These are phyloP conservation scores for Paedocypris sp. DNA, from an alignment of 2,113 vertebrate species.

Conservation along the genomic window DNA sequence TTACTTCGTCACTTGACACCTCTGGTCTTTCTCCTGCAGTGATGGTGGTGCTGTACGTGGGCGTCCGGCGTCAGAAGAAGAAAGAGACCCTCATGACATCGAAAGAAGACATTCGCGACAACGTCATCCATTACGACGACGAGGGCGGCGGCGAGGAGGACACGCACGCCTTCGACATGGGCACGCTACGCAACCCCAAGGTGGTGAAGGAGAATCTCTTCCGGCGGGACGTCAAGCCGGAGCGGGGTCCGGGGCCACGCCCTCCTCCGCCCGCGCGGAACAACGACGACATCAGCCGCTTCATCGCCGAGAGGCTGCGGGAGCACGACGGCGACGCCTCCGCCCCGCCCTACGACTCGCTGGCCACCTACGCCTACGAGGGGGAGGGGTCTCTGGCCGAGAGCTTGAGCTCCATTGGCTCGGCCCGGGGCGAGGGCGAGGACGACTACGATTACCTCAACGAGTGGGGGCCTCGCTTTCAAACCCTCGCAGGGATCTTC, in stretches of 20 bases:
- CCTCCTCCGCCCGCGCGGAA: slow-evolving; percentile 60
- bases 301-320: slow-evolving; percentile 80
- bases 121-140: slow-evolving; percentile 96
- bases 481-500: slow-evolving; percentile 90
- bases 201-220: slow-evolving; percentile 82
- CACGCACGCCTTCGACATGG: slow-evolving; percentile 96
- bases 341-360: slow-evolving; percentile 87
- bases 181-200: slow-evolving; percentile 90
- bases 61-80: slow-evolving; percentile 83
- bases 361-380: slow-evolving; percentile 94
- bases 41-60: slow-evolving; percentile 91
- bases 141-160: slow-evolving; percentile 97
- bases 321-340: slow-evolving; percentile 79
- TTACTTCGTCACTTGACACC: no score
- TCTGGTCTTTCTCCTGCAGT: slow-evolving; percentile 49
- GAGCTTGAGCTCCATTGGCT: slow-evolving; percentile 90
- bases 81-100: slow-evolving; percentile 96
- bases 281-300: slow-evolving; percentile 82
- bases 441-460: slow-evolving; percentile 88
- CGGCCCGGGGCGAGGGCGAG: slow-evolving; percentile 66
- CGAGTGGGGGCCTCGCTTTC: slow-evolving; percentile 93
- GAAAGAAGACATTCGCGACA: slow-evolving; percentile 95
- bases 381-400: slow-evolving; percentile 84
- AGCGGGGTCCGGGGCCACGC: slow-evolving; percentile 59
- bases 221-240: slow-evolving; percentile 89